A percentile compares a stretch with the other conserved stretches of the same genome.
Conservation (phyloP, 1,140 invertebrate genomes). For the Ridgeia piscesae region DNA sequence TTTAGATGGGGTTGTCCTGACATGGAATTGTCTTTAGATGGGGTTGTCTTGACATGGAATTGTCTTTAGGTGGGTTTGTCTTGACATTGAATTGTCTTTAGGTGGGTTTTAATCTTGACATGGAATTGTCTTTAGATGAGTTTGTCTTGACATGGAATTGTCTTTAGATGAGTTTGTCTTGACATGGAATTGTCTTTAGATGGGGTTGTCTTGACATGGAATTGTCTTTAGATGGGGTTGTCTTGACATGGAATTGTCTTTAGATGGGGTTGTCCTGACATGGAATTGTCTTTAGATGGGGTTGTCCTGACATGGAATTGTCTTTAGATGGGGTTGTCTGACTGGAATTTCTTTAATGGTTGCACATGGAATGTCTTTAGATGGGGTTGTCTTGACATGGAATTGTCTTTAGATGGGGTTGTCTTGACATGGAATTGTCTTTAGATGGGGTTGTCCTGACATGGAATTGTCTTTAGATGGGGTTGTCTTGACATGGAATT, state of each 20-base stretch:
- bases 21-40: too few species aligned
- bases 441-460: too few species aligned
- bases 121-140: background rate
- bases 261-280: background rate
- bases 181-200: too few species aligned
- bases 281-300: too few species aligned
- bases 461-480: too few species aligned
- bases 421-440: too few species aligned
- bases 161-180: background rate
- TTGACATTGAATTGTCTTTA: background rate
- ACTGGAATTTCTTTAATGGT: too few species aligned
- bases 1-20: background rate
- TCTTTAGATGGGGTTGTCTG: background rate
- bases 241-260: background rate
- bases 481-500: too few species aligned
- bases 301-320: background rate
- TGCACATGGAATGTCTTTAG: too few species aligned
- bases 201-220: background rate
- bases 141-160: background rate
- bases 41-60: background rate
- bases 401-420: too few species aligned
- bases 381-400: too few species aligned
- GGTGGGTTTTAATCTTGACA: too few species aligned
- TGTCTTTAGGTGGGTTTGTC: background rate
- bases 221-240: background rate